Conservation (phyloP, 1,140 invertebrate species). For the Ridgeia piscesae region DNA sequence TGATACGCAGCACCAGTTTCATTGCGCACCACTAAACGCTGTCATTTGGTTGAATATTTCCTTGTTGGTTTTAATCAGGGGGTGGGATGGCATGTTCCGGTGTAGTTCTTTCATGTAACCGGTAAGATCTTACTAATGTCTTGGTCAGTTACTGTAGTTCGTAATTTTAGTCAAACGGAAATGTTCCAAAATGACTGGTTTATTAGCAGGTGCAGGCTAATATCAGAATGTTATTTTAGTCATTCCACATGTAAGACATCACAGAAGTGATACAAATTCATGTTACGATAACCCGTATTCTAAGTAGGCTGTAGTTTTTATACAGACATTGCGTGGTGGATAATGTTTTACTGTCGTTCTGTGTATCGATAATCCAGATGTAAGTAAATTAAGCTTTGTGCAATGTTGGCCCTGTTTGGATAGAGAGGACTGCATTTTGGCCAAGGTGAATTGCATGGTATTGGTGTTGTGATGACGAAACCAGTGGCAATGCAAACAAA, state of each 20-base stretch:
- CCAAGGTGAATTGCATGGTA: background rate
- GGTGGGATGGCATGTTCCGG: background rate
- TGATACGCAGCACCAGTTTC: background rate
- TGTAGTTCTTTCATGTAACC: background rate
- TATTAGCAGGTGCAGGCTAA: background rate
- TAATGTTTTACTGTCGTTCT: background rate
- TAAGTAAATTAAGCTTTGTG: background rate
- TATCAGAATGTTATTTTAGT: background rate
- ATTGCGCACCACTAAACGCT: background rate
- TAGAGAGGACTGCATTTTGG: background rate
- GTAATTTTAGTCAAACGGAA: background rate
- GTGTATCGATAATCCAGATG: background rate
- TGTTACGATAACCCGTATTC: background rate
- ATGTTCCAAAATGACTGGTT: background rate
- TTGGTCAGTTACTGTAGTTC: background rate
- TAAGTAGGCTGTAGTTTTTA: background rate
- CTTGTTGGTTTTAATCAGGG: background rate
- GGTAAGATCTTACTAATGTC: background rate
- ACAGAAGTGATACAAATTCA: background rate
- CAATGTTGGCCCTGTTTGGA: background rate
- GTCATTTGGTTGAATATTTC: background rate
- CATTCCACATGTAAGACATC: background rate
- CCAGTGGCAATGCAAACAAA: background rate
- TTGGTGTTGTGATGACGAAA: background rate
- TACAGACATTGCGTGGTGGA: background rate